Evolutionary conservation across 2,113 vertebrate species (phyloP), one percentile per base, ranked within the genome.

Genomic region (Ibidorhyncha struthersii): DNA sequence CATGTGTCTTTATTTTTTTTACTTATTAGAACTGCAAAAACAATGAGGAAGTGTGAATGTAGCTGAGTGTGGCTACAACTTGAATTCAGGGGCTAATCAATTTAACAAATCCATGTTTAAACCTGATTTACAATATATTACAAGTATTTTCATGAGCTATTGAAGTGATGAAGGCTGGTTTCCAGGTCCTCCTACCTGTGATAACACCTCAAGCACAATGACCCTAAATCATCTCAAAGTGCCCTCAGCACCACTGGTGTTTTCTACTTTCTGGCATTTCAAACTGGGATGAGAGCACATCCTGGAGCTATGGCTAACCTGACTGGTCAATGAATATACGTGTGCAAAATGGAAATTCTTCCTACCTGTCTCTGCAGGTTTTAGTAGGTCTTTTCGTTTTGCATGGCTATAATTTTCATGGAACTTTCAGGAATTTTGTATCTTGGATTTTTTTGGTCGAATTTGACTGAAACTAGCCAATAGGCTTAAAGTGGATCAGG

Each of bases 1-100:
- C 61, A 45, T 36, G 43, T 94, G 36, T 80, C 86, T 88, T 96
- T 71, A 88, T 92, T 95, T 80, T 80, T 80, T 96, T 96, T 96
- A 82, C 71, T 94, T 95, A 93, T 86, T 97, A 89, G 87, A 98
- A 74, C 91, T 91, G 25, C 5, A 96, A 90, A 77, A 86, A 58
- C 47, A 82, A 69, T 66, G 13, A 32, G 12, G 15, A 34, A 43
- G 5, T 27, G 36, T 73, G 63, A 76, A 70, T 71, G 45, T 63
- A 90, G 86, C 58, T 95, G 87, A 95, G 80, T 34, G 71, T 81
- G 52, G 27, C 49, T 63, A 84, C 23, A 71, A 23, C 25, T 85
- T 71, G 61, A 89, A 89, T 86, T 84, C 50, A 82, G 38, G 15
- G 21, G 5, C 29, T 86, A 1, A 50, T 74, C 74, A 81, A 80